Evolutionary conservation across 2,888 invertebrate species (phyloP).

Genomic region (Belgica antarctica): DNA sequence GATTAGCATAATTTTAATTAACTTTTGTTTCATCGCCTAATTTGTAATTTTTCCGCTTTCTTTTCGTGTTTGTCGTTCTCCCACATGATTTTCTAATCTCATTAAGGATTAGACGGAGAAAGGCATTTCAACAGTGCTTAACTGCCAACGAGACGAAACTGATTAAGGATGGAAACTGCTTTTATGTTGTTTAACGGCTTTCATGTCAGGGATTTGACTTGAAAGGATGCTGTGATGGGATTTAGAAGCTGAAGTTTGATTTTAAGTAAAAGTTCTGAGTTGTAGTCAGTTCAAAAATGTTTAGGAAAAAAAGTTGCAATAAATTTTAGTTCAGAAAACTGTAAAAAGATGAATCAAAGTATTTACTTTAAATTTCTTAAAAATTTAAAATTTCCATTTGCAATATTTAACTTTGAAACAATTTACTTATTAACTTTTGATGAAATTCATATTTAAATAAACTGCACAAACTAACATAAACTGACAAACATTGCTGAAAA

Average conservation of each 20-base stretch:
- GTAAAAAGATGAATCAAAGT: too few species aligned
- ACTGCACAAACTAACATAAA: not conserved
- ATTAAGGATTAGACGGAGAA: slow-evolving; percentile 3
- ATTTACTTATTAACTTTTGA: too few species aligned
- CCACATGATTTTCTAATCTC: not conserved
- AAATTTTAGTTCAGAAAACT: too few species aligned
- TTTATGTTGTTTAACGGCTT: slow-evolving; percentile 1
- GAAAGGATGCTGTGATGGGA: too few species aligned
- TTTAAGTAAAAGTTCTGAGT: too few species aligned
- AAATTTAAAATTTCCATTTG: too few species aligned
- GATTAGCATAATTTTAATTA: slow-evolving; percentile 44
- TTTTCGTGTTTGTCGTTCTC: not conserved
- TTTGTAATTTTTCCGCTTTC: slow-evolving; percentile 28
- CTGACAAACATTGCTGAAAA: slow-evolving; percentile 1
- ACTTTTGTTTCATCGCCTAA: slow-evolving; percentile 31
- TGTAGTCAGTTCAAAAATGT: too few species aligned
- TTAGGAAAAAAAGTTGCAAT: too few species aligned
- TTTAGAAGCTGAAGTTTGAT: too few species aligned
- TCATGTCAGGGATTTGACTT: not conserved
- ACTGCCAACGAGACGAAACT: not conserved
- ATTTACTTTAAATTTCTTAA: too few species aligned
- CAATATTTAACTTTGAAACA: too few species aligned
- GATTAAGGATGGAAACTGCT: slow-evolving; percentile 17
- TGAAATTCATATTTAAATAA: not conserved
- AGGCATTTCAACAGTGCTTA: slow-evolving; percentile 13